A percentile compares a stretch with the other conserved stretches of the same genome.
These are phyloP conservation scores for Agelaius phoeniceus DNA, from an alignment of 2,113 vertebrate genomes.

Conservation along the genomic window DNA sequence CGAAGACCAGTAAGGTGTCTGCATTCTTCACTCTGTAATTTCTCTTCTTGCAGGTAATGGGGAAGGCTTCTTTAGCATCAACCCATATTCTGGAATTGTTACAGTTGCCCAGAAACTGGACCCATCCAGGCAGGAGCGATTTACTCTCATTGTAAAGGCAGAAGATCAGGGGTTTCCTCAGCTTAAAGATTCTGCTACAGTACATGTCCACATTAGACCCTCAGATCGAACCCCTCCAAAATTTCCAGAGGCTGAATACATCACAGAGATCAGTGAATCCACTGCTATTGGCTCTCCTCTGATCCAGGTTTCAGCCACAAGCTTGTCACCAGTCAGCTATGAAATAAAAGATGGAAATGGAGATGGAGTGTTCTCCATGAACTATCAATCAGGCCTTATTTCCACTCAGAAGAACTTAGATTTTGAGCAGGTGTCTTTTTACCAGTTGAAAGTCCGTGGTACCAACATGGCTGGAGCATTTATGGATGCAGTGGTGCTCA, in stretches of 20 bases:
- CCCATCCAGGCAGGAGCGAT: constrained; percentile 74
- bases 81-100: constrained; percentile 82
- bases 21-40: constrained; percentile 21
- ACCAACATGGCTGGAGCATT: constrained; percentile 80
- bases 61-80: constrained; percentile 84
- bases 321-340: constrained; percentile 85
- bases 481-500: constrained; percentile 73
- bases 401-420: constrained; percentile 82
- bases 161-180: constrained; percentile 88
- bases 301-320: constrained; percentile 80
- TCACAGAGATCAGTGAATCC: constrained; percentile 88
- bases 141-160: constrained; percentile 87
- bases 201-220: constrained; percentile 78
- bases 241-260: constrained; percentile 85
- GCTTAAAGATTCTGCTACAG: constrained; percentile 81
- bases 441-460: constrained; percentile 84
- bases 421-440: constrained; percentile 85
- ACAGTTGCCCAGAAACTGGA: constrained; percentile 78
- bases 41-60: constrained; percentile 83
- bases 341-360: constrained; percentile 87
- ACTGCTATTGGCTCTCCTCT: constrained; percentile 79
- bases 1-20: neutral
- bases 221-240: constrained; percentile 85
- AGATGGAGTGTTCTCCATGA: constrained; percentile 84
- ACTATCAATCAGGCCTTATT: constrained; percentile 88